Evolutionary conservation across 2,797 vertebrate genomes (phyloP).

Genomic region (Taeniopygia guttata): DNA sequence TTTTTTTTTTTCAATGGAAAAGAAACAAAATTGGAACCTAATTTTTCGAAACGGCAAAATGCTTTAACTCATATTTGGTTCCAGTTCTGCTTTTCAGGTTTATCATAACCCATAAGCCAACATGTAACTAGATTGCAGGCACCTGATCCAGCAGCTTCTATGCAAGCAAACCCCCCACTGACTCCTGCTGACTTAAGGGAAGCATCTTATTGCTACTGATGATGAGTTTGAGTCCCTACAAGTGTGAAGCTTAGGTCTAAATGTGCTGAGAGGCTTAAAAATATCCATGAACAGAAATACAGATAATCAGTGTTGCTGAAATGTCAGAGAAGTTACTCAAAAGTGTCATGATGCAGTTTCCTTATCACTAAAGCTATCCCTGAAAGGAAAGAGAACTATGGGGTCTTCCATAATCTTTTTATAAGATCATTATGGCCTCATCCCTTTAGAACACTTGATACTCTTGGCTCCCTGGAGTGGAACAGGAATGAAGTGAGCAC

Average conservation of each 20-base stretch:
- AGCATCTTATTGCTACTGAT: not conserved
- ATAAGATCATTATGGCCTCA: conserved; percentile 34
- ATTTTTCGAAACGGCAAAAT: not conserved
- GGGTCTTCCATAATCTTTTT: conserved; percentile 25
- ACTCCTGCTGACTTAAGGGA: not conserved
- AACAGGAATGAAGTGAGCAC: not conserved
- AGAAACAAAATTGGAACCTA: not conserved
- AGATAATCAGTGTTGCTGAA: conserved; percentile 45
- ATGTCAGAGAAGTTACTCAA: conserved; percentile 44
- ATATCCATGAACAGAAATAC: conserved; percentile 21
- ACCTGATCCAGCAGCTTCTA: not conserved
- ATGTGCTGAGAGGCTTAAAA: conserved; percentile 45
- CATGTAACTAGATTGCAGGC: not conserved
- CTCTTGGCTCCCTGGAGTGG: not conserved
- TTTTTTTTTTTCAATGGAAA: not conserved
- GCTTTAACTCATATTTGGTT: not conserved
- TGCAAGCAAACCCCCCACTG: not conserved
- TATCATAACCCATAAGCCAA: not conserved
- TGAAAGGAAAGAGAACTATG: conserved; percentile 11
- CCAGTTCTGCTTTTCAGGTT: not conserved
- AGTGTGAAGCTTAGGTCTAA: not conserved
- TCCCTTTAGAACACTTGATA: conserved; percentile 21
- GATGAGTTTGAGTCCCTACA: not conserved
- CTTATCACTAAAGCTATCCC: conserved; percentile 32
- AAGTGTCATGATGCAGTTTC: conserved; percentile 24